Conservation (phyloP, 2,797 vertebrate genomes). For the Anolis apletophallus region DNA sequence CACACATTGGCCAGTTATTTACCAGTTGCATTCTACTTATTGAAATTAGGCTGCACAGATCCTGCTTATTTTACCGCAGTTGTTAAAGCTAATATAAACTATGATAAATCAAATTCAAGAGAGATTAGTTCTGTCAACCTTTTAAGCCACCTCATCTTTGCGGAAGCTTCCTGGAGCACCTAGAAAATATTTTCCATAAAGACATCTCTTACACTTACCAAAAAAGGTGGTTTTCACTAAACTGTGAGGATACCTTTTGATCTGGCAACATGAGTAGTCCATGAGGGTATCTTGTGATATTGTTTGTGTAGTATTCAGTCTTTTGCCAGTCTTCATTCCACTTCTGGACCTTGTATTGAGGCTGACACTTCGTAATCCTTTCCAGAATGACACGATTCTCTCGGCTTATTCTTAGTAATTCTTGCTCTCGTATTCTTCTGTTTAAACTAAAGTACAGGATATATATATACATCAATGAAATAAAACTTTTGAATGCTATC, state of each 20-base stretch:
- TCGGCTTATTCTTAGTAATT: slow-evolving; percentile 72
- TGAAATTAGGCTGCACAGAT: neutral
- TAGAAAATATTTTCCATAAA: neutral
- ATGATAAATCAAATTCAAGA: neutral
- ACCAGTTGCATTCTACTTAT: neutral
- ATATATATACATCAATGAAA: neutral
- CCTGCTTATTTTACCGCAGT: neutral
- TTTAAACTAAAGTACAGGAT: slow-evolving; percentile 72
- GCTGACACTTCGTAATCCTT: slow-evolving; percentile 73
- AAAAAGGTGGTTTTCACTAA: neutral
- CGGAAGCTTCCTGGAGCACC: neutral
- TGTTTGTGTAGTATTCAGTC: slow-evolving; percentile 73
- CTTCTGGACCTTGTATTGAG: slow-evolving; percentile 68
- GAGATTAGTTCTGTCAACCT: neutral
- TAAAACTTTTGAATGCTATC: neutral
- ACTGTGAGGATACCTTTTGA: slow-evolving; percentile 57
- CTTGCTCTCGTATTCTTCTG: slow-evolving; percentile 72
- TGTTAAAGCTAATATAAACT: neutral
- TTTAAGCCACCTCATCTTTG: neutral
- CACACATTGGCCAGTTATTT: neutral
- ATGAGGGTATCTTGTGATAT: slow-evolving; percentile 68
- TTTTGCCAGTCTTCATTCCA: slow-evolving; percentile 80
- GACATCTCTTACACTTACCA: neutral
- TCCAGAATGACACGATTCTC: slow-evolving; percentile 76
- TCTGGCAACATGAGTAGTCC: slow-evolving; percentile 38